Evolutionary conservation across 2,797 vertebrate species (phyloP).

Genomic region (Rhinella marina): DNA sequence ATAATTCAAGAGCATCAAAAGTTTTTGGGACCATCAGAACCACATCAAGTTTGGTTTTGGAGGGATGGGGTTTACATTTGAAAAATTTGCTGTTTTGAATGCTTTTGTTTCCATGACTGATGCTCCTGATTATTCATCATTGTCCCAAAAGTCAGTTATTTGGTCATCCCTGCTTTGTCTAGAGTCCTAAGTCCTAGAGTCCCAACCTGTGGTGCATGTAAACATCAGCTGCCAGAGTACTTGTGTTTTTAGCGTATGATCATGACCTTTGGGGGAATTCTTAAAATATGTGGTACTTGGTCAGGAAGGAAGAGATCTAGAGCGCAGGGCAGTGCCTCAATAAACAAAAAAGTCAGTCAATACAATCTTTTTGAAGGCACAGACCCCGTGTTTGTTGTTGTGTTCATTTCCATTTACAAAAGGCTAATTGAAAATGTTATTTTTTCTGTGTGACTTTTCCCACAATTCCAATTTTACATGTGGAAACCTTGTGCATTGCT

Average conservation of each 20-base stretch:
- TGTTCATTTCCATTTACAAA: background rate
- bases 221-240: no score
- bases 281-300: no score
- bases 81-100: background rate
- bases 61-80: background rate
- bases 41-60: background rate
- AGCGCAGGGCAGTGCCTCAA: no score
- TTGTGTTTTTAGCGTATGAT: no score
- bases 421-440: background rate
- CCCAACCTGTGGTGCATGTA: background rate
- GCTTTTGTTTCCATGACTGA: background rate
- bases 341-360: no score
- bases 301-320: no score
- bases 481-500: conserved; percentile 21
- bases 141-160: no score
- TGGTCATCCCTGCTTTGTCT: no score
- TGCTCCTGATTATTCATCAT: background rate
- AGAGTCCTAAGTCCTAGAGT: background rate
- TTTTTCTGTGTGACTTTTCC: background rate
- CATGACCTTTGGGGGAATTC: no score
- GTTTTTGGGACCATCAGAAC: background rate
- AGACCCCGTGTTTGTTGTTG: no score
- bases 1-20: background rate
- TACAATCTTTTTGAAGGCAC: no score
- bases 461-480: conserved; percentile 1